phyloP scores from a whole-genome alignment of 2,797 vertebrate species.

The Novumbra hubbsi region DNA sequence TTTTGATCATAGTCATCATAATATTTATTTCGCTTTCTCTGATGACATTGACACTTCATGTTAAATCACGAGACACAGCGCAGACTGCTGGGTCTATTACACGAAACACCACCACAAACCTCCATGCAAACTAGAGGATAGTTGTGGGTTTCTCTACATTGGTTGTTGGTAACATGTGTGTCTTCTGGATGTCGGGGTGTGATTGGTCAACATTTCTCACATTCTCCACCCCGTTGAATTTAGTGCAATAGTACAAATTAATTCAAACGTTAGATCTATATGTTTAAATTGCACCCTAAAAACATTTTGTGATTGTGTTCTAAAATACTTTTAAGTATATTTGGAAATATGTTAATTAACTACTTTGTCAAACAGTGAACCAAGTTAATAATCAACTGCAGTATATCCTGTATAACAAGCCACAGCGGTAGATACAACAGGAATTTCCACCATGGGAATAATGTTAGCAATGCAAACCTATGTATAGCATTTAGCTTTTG shows the following conservation, averaged over 20 bases:
- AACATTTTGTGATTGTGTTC: slow-evolving; percentile 55
- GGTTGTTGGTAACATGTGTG: slow-evolving; percentile 61
- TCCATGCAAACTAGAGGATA: slow-evolving; percentile 44
- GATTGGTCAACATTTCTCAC: slow-evolving; percentile 73
- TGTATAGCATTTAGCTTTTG: not conserved
- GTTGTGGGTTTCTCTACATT: slow-evolving; percentile 67
- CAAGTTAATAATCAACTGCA: slow-evolving; percentile 31
- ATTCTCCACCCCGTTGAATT: slow-evolving; percentile 55
- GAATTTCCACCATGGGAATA: not conserved
- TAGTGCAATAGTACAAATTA: slow-evolving; percentile 55
- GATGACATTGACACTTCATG: slow-evolving; percentile 43
- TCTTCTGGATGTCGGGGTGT: slow-evolving; percentile 54
- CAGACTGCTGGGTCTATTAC: slow-evolving; percentile 52
- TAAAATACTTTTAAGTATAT: slow-evolving; percentile 37
- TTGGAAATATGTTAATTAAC: slow-evolving; percentile 28
- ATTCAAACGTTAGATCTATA: slow-evolving; percentile 67
- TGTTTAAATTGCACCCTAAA: slow-evolving; percentile 56
- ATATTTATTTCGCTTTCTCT: slow-evolving; percentile 46
- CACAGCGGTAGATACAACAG: not conserved
- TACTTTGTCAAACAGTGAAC: slow-evolving; percentile 25
- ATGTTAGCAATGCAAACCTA: not conserved
- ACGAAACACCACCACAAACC: slow-evolving; percentile 46
- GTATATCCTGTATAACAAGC: not conserved
- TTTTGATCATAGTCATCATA: slow-evolving; percentile 38
- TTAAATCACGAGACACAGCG: slow-evolving; percentile 42